Conservation (phyloP, 1,140 invertebrate species). For the Plutomurus gul region DNA sequence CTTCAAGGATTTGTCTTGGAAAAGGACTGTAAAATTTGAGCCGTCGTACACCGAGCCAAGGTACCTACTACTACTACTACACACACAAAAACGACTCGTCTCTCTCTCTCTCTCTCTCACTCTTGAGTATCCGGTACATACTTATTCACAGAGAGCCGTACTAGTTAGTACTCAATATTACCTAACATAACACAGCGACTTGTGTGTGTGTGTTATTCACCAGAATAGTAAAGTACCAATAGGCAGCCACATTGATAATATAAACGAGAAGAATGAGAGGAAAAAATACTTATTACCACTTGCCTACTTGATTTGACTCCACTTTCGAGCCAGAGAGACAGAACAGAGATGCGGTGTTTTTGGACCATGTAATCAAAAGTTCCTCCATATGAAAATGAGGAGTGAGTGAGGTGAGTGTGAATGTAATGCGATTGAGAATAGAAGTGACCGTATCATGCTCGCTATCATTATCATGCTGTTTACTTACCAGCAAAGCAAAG, state of each 20-base stretch:
- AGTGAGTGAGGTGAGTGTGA: slow-evolving; percentile 9
- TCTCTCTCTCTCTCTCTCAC: no score
- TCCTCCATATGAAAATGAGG: not conserved
- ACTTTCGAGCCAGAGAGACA: slow-evolving; percentile 1
- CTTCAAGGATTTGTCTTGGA: slow-evolving; percentile 34
- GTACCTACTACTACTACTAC: no score
- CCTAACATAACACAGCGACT: no score
- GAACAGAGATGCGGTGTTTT: slow-evolving; percentile 16
- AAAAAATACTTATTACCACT: not conserved
- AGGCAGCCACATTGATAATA: no score
- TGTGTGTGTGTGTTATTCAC: no score
- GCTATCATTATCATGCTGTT: no score
- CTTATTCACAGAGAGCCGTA: no score
- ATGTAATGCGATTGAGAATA: slow-evolving; percentile 7
- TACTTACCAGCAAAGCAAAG: no score
- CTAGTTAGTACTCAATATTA: no score
- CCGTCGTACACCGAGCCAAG: not conserved
- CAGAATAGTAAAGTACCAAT: no score
- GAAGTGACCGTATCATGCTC: not conserved
- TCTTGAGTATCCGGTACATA: no score
- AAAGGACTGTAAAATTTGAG: slow-evolving; percentile 38
- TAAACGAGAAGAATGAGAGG: not conserved
- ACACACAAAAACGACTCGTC: no score
- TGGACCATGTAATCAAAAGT: slow-evolving; percentile 1
- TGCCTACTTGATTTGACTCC: slow-evolving; percentile 23